Conservation (phyloP, 2,113 vertebrate species). For the Hippoglossus stenolepis region DNA sequence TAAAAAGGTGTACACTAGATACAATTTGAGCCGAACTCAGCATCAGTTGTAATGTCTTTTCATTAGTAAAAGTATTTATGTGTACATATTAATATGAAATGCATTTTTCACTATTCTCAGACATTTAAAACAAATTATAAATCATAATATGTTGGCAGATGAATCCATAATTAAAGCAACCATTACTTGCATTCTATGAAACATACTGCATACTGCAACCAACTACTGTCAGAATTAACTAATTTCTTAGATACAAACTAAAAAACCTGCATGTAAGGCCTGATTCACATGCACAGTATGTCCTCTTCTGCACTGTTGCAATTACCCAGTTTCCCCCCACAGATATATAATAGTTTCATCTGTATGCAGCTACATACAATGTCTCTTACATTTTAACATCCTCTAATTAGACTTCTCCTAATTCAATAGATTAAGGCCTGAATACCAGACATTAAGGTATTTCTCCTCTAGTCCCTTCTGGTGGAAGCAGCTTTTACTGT, state of each 20-base stretch:
- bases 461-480: conserved; percentile 21
- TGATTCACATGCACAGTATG: not conserved
- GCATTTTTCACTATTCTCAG: no score
- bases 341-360: conserved; percentile 3
- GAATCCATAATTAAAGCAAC: not conserved
- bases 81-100: no score
- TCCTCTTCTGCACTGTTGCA: not conserved
- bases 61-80: no score
- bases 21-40: accelerated
- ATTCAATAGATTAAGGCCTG: conserved; percentile 10
- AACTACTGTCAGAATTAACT: not conserved
- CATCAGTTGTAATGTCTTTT: no score
- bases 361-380: not conserved
- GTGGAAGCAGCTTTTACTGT: no score
- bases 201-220: no score
- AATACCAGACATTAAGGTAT: conserved; percentile 23
- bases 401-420: not conserved
- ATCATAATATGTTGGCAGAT: no score
- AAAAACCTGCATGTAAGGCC: not conserved
- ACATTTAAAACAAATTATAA: no score
- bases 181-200: no score
- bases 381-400: not conserved
- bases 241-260: not conserved
- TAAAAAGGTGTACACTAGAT: no score
- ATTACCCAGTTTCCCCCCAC: not conserved